A percentile compares a stretch with the other conserved stretches of the same genome.
phyloP scores from a whole-genome alignment of 2,888 invertebrate species.

The Epirrhoe alternata region DNA sequence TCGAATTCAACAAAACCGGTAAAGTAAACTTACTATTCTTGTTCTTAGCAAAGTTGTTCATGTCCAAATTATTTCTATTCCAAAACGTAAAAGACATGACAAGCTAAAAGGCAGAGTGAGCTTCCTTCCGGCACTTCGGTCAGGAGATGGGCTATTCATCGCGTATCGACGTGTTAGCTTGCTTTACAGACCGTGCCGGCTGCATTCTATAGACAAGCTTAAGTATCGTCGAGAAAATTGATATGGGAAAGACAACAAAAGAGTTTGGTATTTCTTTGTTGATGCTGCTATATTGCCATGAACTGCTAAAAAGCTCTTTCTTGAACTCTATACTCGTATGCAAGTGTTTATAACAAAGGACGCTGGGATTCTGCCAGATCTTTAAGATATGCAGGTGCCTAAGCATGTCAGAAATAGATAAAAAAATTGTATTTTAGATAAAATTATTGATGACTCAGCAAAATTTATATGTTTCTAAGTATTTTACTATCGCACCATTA shows the following conservation, averaged over 20 bases:
- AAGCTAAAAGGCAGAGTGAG: conserved; percentile 63
- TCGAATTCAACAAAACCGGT: neutral
- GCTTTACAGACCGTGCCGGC: conserved; percentile 46
- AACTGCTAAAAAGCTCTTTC: no score
- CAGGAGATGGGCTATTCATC: conserved; percentile 75
- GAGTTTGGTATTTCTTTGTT: neutral
- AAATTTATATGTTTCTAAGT: no score
- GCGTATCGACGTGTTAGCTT: conserved; percentile 59
- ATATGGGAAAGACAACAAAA: neutral
- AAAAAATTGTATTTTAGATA: no score
- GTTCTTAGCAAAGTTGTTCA: neutral
- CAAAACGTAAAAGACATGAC: conserved; percentile 54
- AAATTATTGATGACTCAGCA: no score
- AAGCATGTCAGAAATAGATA: neutral
- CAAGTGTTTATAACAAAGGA: no score
- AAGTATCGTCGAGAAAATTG: neutral
- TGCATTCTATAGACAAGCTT: conserved; percentile 16
- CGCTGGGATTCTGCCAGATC: no score
- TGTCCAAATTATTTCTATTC: conserved; percentile 39
- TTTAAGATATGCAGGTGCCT: neutral
- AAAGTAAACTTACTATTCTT: neutral
- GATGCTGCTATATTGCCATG: neutral
- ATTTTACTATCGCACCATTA: no score
- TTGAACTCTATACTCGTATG: no score
- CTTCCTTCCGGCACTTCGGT: conserved; percentile 67